These are phyloP conservation scores for Drosophila hydei DNA, from an alignment of 1,140 invertebrate genomes.

Conservation along the genomic window DNA sequence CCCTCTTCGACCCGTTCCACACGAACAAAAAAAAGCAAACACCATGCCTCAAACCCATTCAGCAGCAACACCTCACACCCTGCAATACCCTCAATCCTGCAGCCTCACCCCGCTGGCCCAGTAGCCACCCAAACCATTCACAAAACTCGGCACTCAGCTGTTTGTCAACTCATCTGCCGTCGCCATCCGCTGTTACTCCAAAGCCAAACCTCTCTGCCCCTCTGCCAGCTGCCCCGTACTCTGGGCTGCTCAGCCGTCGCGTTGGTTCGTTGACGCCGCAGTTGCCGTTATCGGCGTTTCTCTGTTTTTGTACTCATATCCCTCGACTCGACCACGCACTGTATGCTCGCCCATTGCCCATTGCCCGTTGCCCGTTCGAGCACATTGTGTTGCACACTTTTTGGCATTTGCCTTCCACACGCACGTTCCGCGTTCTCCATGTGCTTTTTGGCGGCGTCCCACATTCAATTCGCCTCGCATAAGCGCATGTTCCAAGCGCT, in stretches of 20 bases:
- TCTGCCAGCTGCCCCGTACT: not conserved
- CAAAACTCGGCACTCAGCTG: conserved; percentile 80
- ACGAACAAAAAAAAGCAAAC: conserved; percentile 1
- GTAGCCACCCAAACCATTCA: conserved; percentile 66
- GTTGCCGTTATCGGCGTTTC: conserved; percentile 80
- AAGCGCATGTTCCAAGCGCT: conserved; percentile 58
- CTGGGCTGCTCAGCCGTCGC: conserved; percentile 16
- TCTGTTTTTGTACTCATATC: conserved; percentile 83
- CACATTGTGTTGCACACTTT: conserved; percentile 78
- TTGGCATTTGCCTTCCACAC: conserved; percentile 79
- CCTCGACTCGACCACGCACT: conserved; percentile 53
- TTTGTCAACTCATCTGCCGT: conserved; percentile 81
- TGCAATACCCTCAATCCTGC: too few species aligned
- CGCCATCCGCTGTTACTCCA: conserved; percentile 61
- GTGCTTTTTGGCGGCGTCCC: conserved; percentile 74
- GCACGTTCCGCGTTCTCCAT: conserved; percentile 73
- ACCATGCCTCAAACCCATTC: conserved; percentile 21
- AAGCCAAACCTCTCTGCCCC: not conserved
- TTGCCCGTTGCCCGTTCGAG: conserved; percentile 32
- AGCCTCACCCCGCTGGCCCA: conserved; percentile 6
- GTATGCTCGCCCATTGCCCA: conserved; percentile 19
- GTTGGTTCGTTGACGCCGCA: conserved; percentile 75
- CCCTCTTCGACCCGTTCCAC: conserved; percentile 1
- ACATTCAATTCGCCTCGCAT: conserved; percentile 59
- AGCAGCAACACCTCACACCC: conserved; percentile 21